Evolutionary conservation across 2,888 invertebrate species (phyloP).

Genomic region (Aphodius granarius): DNA sequence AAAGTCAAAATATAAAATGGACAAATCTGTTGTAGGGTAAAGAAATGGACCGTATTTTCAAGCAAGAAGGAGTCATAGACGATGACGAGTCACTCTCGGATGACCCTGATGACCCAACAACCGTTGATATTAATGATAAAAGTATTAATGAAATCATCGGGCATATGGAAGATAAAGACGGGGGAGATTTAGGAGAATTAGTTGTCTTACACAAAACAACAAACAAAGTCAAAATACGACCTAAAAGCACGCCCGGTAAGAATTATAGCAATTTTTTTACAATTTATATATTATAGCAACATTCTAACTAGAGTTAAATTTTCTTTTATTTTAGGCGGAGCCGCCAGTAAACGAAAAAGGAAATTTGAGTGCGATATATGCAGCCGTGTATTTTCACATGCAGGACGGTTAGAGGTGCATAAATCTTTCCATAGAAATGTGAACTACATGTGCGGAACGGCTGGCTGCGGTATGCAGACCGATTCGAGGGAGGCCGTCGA

Average conservation of each 20-base stretch:
- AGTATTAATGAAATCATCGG: conserved; percentile 62
- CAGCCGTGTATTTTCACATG: conserved; percentile 57
- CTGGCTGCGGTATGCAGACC: conserved; percentile 43
- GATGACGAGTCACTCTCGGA: conserved; percentile 62
- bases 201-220: conserved; percentile 59
- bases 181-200: conserved; percentile 63
- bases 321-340: conserved; percentile 11
- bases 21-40: conserved; percentile 59
- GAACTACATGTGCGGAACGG: conserved; percentile 59
- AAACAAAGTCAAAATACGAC: conserved; percentile 30
- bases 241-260: conserved; percentile 30
- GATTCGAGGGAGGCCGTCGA: conserved; percentile 56
- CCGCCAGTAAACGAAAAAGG: conserved; percentile 16
- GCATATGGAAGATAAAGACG: conserved; percentile 64
- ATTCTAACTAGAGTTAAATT: neutral
- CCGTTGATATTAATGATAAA: conserved; percentile 35
- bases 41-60: conserved; percentile 72
- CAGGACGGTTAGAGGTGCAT: conserved; percentile 57
- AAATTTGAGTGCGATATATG: conserved; percentile 59
- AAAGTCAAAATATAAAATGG: neutral
- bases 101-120: conserved; percentile 48
- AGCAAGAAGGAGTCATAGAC: conserved; percentile 67
- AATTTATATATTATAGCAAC: neutral
- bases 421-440: conserved; percentile 64
- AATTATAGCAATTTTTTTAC: neutral